Conservation (phyloP, 2,797 vertebrate species). For the Cyclopterus lumpus region DNA sequence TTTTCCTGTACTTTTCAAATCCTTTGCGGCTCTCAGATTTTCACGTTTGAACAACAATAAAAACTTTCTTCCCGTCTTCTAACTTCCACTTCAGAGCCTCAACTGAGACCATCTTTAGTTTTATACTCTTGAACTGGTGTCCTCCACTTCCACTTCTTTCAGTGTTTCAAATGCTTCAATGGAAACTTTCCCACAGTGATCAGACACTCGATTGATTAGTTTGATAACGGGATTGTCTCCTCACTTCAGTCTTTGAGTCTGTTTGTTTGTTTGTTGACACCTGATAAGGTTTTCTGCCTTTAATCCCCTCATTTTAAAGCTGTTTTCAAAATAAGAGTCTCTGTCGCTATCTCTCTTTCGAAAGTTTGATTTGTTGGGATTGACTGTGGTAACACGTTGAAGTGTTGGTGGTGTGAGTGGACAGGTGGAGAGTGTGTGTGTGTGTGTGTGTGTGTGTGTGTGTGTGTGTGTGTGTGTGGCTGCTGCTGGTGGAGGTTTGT, state of each 20-base stretch:
- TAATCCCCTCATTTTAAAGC: background rate
- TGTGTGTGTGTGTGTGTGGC: background rate
- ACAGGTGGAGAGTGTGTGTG: background rate
- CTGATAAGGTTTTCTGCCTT: slow-evolving; percentile 31
- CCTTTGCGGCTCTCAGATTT: background rate
- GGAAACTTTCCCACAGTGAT: background rate
- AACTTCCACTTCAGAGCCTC: background rate
- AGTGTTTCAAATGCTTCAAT: background rate
- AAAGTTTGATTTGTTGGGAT: background rate
- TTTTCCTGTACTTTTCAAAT: background rate
- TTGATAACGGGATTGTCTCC: background rate
- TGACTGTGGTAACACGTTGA: background rate
- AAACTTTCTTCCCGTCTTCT: background rate
- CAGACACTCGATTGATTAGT: background rate
- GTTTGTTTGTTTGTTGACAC: slow-evolving; percentile 28
- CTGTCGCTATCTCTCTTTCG: background rate
- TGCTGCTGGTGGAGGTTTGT: too few species aligned
- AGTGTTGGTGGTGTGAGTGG: background rate
- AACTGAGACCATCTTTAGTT: background rate
- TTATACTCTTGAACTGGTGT: background rate
- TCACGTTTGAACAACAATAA: background rate
- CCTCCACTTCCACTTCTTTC: background rate
- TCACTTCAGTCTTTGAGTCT: background rate
- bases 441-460: background rate
- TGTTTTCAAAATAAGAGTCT: slow-evolving; percentile 23